Percentiles rank a stretch among this genome's conserved stretches.
Evolutionary conservation across 2,888 invertebrate species (phyloP).

Genomic region (Dorcus hopei): DNA sequence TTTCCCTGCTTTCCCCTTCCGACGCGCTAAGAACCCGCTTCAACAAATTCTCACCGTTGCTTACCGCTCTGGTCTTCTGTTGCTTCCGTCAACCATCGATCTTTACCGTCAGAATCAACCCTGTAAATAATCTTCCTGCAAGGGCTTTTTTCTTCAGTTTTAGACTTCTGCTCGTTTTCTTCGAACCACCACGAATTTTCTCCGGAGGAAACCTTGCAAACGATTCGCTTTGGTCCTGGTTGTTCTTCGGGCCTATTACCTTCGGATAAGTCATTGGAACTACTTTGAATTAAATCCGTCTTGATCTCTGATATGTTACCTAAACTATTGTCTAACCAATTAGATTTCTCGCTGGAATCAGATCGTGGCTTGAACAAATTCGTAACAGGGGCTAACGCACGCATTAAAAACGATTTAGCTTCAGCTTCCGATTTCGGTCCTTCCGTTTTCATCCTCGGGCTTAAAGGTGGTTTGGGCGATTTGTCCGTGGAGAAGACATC

Average conservation of each 20-base stretch:
- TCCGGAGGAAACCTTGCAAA: constrained; percentile 3
- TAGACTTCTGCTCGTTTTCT: constrained; percentile 30
- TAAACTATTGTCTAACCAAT: constrained; percentile 43
- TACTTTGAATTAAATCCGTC: constrained; percentile 42
- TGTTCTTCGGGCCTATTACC: constrained; percentile 36
- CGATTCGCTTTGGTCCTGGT: constrained; percentile 4
- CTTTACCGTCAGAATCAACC: constrained; percentile 53
- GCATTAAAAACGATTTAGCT: constrained; percentile 69
- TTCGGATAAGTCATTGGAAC: constrained; percentile 48
- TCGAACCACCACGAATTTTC: constrained; percentile 28
- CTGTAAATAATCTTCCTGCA: constrained; percentile 43
- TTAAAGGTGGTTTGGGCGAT: constrained; percentile 54
- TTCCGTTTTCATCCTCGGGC: constrained; percentile 46
- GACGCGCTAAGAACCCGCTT: too few species aligned
- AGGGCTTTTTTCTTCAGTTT: constrained; percentile 26
- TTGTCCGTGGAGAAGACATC: constrained; percentile 51
- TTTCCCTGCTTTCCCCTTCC: too few species aligned
- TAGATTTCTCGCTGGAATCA: constrained; percentile 54
- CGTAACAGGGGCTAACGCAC: constrained; percentile 72
- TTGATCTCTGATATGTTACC: constrained; percentile 24
- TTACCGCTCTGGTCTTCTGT: constrained; percentile 15
- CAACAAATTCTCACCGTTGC: constrained; percentile 15
- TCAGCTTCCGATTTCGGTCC: constrained; percentile 55
- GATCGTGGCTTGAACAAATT: constrained; percentile 67
- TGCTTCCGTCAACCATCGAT: constrained; percentile 52